Conservation (phyloP, 1,140 invertebrate species). For the Semibalanus balanoides region DNA sequence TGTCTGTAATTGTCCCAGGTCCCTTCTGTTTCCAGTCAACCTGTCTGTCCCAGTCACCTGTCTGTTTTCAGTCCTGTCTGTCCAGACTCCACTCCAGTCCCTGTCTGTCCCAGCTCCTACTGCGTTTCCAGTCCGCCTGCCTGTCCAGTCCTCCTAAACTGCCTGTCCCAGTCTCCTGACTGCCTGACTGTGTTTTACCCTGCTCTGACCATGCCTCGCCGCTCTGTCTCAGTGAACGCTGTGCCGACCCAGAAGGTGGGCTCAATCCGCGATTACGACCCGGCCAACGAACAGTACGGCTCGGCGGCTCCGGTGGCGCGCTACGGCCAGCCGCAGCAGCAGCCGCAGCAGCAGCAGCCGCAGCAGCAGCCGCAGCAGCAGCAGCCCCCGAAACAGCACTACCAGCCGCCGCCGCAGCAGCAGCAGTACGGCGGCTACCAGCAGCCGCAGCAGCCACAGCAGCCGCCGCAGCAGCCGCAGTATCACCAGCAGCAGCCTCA, state of each 20-base stretch:
- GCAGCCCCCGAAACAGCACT: conserved; percentile 12
- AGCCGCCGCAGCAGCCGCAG: conserved; percentile 9
- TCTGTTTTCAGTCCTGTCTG: no score
- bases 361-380: conserved; percentile 13
- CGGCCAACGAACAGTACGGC: conserved; percentile 78
- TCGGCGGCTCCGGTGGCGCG: conserved; percentile 28
- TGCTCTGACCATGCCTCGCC: conserved; percentile 4
- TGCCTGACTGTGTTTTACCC: background rate
- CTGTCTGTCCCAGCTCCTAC: no score
- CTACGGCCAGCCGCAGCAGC: conserved; percentile 12
- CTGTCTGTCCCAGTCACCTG: no score
- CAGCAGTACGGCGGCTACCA: conserved; percentile 13
- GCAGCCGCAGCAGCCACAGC: conserved; percentile 13
- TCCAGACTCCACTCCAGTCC: no score
- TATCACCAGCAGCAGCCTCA: conserved; percentile 16
- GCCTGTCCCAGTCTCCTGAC: no score
- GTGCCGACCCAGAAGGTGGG: conserved; percentile 58
- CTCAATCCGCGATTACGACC: conserved; percentile 89
- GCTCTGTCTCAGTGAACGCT: conserved; percentile 37
- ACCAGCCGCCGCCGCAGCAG: conserved; percentile 15
- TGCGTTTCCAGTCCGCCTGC: no score
- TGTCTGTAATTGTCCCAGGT: no score
- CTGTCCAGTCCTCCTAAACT: no score
- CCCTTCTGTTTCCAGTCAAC: no score
- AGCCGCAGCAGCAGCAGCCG: conserved; percentile 11